These are phyloP conservation scores for Alauda arvensis DNA, from an alignment of 2,797 vertebrate species.

Conservation along the genomic window DNA sequence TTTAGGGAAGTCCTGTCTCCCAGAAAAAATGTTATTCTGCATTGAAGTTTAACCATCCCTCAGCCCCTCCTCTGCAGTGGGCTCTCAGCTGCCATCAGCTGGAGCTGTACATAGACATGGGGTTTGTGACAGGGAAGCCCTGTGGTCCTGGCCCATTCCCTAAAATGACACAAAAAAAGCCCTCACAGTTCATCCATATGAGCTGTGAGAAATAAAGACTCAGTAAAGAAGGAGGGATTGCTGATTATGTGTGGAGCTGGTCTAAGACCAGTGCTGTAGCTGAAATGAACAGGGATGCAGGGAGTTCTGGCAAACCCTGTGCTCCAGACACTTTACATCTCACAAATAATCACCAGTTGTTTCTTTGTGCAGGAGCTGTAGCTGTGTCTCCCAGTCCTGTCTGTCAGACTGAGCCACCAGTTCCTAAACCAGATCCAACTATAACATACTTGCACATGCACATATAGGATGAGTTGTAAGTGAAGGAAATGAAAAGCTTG, in stretches of 20 bases:
- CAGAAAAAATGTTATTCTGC: neutral
- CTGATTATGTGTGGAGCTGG: neutral
- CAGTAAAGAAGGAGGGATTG: neutral
- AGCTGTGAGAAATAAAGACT: neutral
- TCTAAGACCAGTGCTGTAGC: neutral
- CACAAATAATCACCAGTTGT: neutral
- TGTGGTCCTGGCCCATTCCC: neutral
- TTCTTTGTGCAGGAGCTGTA: neutral
- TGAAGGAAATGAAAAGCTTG: neutral
- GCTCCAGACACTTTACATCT: neutral
- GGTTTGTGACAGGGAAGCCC: neutral
- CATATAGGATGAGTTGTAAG: neutral
- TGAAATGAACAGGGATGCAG: neutral
- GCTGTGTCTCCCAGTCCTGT: neutral
- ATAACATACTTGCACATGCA: fast-evolving
- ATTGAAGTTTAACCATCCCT: neutral
- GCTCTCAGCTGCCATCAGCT: neutral
- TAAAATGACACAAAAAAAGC: neutral
- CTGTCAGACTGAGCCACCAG: neutral
- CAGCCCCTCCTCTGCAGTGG: neutral
- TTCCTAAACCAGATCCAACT: neutral
- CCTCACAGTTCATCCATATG: neutral
- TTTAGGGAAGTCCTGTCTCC: neutral
- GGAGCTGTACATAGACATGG: neutral
- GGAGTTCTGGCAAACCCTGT: neutral